A percentile compares a stretch with the other conserved stretches of the same genome.
Evolutionary conservation across 2,888 invertebrate genomes (phyloP).

Genomic region (Nemoura dubitans): DNA sequence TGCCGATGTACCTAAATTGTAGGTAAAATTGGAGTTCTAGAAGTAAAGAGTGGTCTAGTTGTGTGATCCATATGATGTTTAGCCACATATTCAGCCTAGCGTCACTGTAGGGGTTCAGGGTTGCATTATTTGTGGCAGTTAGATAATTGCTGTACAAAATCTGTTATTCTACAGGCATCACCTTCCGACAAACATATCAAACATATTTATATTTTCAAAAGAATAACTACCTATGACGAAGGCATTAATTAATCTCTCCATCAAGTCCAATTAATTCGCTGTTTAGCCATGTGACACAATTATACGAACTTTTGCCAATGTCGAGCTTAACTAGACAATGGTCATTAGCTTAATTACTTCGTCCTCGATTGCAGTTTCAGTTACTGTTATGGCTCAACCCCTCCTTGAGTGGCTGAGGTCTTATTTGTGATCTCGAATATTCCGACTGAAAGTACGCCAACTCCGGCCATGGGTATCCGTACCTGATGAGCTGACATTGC

Average conservation of each 20-base stretch:
- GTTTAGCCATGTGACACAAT: not conserved
- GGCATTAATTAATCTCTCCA: not conserved
- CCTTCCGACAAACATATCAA: not conserved
- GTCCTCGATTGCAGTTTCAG: not conserved
- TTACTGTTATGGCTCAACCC: not conserved
- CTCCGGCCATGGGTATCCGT: not conserved
- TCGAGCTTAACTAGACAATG: not conserved
- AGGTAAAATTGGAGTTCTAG: not conserved
- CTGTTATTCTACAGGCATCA: not conserved
- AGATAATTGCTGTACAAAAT: not conserved
- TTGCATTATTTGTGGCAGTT: not conserved
- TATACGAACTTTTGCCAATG: not conserved
- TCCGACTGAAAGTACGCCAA: not conserved
- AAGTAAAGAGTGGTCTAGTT: no score
- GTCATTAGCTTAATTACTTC: not conserved
- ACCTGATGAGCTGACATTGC: not conserved
- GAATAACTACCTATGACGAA: not conserved
- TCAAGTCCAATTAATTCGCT: not conserved
- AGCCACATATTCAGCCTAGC: no score
- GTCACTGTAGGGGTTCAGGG: no score
- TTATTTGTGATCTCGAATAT: conserved; percentile 19
- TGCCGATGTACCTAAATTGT: not conserved
- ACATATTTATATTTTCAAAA: not conserved
- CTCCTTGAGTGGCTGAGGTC: not conserved
- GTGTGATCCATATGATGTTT: no score